Evolutionary conservation across 2,888 invertebrate species (phyloP).

Genomic region (Eurytoma californica): DNA sequence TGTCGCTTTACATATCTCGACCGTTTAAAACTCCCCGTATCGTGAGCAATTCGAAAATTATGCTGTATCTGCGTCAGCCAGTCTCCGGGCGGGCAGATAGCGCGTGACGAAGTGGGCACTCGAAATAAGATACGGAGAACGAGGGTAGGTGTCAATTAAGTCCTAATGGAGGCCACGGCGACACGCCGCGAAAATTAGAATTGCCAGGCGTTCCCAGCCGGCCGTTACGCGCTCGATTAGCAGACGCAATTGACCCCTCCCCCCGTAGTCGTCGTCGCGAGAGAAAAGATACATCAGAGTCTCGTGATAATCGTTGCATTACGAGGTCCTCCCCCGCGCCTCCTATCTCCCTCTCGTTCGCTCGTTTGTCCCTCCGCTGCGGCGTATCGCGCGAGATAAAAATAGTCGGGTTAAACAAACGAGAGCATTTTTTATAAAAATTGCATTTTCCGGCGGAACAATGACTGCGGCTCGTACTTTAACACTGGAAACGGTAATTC

Average conservation of each 20-base stretch:
- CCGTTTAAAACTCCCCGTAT: not conserved
- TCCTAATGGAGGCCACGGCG: conserved; percentile 40
- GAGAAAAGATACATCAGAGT: conserved; percentile 5
- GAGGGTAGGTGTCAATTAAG: conserved; percentile 33
- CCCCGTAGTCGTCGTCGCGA: not conserved
- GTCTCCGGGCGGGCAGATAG: not conserved
- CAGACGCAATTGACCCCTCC: conserved; percentile 38
- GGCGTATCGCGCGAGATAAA: conserved; percentile 28
- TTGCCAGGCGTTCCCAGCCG: conserved; percentile 24
- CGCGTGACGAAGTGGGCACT: not conserved
- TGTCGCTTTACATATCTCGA: not conserved
- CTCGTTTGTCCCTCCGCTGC: not conserved
- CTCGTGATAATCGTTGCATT: conserved; percentile 47
- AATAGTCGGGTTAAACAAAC: not conserved
- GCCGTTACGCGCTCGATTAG: conserved; percentile 49
- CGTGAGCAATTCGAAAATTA: not conserved
- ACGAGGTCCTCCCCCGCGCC: not conserved
- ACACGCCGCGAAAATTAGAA: conserved; percentile 52
- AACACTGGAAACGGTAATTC: not conserved
- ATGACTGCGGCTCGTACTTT: not conserved
- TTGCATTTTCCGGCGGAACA: not conserved
- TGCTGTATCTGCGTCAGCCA: not conserved
- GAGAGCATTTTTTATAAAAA: conserved; percentile 17
- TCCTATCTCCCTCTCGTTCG: conserved; percentile 20
- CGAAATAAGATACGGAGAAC: conserved; percentile 24